Evolutionary conservation across 2,888 invertebrate genomes (phyloP).

Genomic region (Cosmia trapezina): DNA sequence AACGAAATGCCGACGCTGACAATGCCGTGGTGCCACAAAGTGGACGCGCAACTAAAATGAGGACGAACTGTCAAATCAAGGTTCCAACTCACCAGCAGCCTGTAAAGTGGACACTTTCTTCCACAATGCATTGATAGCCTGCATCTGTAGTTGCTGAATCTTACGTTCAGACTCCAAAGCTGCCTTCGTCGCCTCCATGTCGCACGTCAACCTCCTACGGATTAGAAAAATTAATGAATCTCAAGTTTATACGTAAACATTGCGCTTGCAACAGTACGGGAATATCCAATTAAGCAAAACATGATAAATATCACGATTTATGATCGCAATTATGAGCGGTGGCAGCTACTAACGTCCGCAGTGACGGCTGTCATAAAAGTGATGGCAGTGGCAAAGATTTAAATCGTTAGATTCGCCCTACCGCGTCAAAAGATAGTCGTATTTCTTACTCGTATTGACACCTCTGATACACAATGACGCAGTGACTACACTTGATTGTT

Average conservation of each 20-base stretch:
- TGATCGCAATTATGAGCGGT: too few species aligned
- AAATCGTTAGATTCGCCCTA: too few species aligned
- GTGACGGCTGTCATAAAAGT: too few species aligned
- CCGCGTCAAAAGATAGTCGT: too few species aligned
- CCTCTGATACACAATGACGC: too few species aligned
- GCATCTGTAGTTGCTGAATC: conserved; percentile 96
- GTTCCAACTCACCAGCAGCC: conserved; percentile 73
- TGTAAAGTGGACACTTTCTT: conserved; percentile 95
- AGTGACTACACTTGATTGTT: too few species aligned
- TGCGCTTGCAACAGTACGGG: background rate
- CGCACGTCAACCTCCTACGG: conserved; percentile 93
- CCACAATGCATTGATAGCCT: conserved; percentile 97
- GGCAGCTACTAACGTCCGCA: too few species aligned
- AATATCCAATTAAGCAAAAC: background rate
- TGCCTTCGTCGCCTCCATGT: conserved; percentile 96
- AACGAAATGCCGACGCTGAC: background rate
- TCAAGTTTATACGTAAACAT: background rate
- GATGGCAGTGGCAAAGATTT: too few species aligned
- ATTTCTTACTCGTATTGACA: too few species aligned
- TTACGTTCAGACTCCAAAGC: conserved; percentile 96
- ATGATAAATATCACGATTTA: background rate
- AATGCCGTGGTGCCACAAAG: too few species aligned
- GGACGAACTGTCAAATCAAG: background rate
- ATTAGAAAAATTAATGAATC: background rate
- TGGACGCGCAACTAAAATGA: background rate